These are phyloP conservation scores for Gastracanthus pulcherrimus DNA, from an alignment of 2,888 invertebrate species.

Conservation along the genomic window DNA sequence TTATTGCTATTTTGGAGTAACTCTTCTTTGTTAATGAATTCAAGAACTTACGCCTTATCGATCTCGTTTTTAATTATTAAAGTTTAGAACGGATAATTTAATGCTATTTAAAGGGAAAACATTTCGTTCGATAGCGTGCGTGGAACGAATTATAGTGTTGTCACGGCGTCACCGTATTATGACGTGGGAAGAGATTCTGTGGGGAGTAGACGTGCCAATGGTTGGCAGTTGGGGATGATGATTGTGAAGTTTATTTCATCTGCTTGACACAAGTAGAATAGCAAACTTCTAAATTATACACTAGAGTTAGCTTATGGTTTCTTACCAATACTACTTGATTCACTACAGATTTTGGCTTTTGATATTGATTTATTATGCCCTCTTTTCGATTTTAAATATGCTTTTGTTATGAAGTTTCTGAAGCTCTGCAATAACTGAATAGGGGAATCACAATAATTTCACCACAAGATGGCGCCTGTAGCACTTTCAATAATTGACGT, in stretches of 20 bases:
- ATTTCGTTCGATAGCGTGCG: background rate
- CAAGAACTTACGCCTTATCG: no score
- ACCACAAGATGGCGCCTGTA: background rate
- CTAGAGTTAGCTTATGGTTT: background rate
- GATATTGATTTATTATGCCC: no score
- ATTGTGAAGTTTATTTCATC: background rate
- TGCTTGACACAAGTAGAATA: background rate
- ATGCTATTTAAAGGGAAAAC: background rate
- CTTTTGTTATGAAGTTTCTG: background rate
- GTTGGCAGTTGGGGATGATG: constrained; percentile 5
- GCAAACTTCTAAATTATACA: background rate
- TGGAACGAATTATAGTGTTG: background rate
- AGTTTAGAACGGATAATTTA: no score
- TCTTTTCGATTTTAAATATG: background rate
- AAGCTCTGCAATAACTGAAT: constrained; percentile 15
- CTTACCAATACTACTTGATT: background rate
- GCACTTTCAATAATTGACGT: background rate
- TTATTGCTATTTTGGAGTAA: no score
- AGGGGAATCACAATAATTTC: background rate
- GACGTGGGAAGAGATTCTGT: background rate
- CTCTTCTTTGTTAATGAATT: no score
- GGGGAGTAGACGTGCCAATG: constrained; percentile 20
- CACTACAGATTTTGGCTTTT: background rate
- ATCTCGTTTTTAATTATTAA: no score
- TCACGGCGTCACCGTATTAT: background rate